A percentile compares a stretch with the other conserved stretches of the same genome.
Conservation (phyloP, 1,140 invertebrate genomes). For the Globodera rostochiensis region DNA sequence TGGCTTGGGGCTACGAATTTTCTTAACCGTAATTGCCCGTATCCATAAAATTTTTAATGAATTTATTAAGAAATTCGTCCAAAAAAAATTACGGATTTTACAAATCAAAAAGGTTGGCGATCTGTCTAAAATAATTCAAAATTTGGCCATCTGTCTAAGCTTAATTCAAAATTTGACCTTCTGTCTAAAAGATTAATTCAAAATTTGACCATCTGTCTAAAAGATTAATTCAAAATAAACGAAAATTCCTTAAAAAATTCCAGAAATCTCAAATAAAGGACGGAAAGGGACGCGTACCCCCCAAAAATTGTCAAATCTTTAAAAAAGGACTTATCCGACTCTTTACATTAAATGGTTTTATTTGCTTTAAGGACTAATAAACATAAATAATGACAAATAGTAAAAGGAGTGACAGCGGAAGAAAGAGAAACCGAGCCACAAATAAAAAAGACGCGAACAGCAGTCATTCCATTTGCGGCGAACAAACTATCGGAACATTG, state of each 20-base stretch:
- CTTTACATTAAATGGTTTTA: too few relatives aligned
- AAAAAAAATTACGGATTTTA: too few relatives aligned
- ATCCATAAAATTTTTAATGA: too few relatives aligned
- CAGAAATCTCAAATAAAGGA: background rate
- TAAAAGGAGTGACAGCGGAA: background rate
- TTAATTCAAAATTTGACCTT: too few relatives aligned
- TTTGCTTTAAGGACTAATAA: too few relatives aligned
- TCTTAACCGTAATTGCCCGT: too few relatives aligned
- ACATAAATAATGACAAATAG: background rate
- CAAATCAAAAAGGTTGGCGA: too few relatives aligned
- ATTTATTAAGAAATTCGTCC: too few relatives aligned
- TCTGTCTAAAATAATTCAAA: too few relatives aligned
- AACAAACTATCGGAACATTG: constrained; percentile 7
- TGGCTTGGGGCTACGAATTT: too few relatives aligned
- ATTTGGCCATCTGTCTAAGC: background rate
- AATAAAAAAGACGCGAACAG: background rate
- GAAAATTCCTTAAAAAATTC: background rate
- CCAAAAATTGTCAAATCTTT: background rate
- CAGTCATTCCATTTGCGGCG: background rate
- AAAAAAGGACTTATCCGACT: background rate
- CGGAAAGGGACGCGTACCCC: background rate
- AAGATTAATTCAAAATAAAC: background rate
- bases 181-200: too few relatives aligned
- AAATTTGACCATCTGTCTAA: background rate
- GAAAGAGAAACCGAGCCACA: background rate